These are phyloP conservation scores for Folsomia candida DNA, from an alignment of 2,888 invertebrate species.

Conservation along the genomic window DNA sequence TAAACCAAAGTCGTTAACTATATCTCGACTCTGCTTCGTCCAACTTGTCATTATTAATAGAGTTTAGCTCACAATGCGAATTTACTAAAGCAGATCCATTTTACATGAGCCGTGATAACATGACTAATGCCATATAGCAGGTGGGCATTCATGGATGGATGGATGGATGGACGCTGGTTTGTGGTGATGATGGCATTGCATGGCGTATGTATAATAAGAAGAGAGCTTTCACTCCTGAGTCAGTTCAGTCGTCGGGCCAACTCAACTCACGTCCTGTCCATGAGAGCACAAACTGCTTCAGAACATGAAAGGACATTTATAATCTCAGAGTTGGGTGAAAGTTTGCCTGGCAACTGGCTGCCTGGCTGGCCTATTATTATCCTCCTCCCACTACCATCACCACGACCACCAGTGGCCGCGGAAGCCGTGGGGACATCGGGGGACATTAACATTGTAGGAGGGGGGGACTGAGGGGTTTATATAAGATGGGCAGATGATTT, in stretches of 20 bases:
- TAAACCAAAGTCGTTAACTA: too few species aligned
- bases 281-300: constrained; percentile 6
- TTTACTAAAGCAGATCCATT: too few species aligned
- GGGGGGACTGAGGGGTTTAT: too few species aligned
- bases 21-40: too few species aligned
- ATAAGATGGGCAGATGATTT: too few species aligned
- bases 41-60: too few species aligned
- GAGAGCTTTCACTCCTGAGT: background rate
- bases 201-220: too few species aligned
- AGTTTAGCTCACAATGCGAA: too few species aligned
- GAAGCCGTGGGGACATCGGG: too few species aligned
- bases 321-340: background rate
- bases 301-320: constrained; percentile 14
- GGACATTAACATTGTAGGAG: background rate
- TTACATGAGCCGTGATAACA: background rate
- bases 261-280: background rate
- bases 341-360: constrained; percentile 9
- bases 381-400: background rate
- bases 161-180: background rate
- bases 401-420: background rate
- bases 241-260: too few species aligned
- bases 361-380: background rate
- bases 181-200: background rate
- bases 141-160: too few species aligned
- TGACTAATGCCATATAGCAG: too few species aligned